Conservation (phyloP, 2,113 vertebrate genomes). For the Piaya cayana region DNA sequence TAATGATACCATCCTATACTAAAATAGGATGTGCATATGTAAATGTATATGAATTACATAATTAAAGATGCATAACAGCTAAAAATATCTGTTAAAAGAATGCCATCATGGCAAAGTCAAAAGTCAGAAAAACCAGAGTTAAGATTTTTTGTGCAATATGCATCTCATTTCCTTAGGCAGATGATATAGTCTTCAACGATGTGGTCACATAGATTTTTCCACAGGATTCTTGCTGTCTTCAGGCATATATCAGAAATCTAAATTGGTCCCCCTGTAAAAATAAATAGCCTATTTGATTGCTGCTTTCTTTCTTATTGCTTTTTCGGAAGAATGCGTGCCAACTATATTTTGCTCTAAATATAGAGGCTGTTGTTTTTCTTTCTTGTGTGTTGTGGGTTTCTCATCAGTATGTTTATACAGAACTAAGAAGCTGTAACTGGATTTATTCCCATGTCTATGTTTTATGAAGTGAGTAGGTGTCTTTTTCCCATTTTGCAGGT, state of each 20-base stretch:
- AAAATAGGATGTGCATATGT: constrained; percentile 31
- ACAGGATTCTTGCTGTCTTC: constrained; percentile 8
- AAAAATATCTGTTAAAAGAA: constrained; percentile 36
- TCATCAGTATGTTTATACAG: neutral
- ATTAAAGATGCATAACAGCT: constrained; percentile 37
- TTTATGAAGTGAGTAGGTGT: neutral
- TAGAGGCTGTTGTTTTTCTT: neutral
- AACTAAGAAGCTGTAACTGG: neutral
- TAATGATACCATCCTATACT: constrained; percentile 15
- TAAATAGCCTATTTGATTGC: neutral
- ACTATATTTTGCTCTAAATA: neutral
- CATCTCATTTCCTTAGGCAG: neutral
- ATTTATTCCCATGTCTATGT: neutral
- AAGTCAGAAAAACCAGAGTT: constrained; percentile 21
- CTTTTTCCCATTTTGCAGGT: neutral
- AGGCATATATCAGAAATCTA: constrained; percentile 7
- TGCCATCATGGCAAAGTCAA: neutral
- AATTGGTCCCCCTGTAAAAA: neutral
- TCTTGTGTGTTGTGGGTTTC: neutral
- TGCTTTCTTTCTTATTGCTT: neutral
- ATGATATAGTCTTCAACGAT: neutral
- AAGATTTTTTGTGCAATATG: neutral
- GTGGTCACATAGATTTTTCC: constrained; percentile 45
- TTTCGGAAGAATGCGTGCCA: neutral
- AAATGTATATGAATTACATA: constrained; percentile 42